Percentiles rank a stretch among this genome's conserved stretches.
These are phyloP conservation scores for Herminia tarsipennalis DNA, from an alignment of 2,888 invertebrate species.

Conservation along the genomic window DNA sequence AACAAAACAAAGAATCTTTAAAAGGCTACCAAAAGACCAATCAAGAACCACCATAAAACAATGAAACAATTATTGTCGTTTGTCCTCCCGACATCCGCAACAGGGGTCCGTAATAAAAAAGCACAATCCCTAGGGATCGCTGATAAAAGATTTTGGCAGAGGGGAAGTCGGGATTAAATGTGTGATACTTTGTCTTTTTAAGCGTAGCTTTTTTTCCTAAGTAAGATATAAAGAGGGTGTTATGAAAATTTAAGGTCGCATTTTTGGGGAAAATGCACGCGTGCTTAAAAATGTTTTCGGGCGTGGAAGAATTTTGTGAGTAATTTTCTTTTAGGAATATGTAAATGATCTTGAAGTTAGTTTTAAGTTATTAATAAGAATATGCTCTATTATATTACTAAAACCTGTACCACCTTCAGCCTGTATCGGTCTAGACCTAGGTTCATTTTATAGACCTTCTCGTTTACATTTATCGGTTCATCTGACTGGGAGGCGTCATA, in stretches of 20 bases:
- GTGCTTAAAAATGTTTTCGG: slow-evolving; percentile 12
- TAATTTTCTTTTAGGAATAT: no score
- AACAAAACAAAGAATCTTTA: slow-evolving; percentile 14
- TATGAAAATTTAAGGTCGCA: slow-evolving; percentile 40
- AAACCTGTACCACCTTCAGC: no score
- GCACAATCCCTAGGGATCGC: slow-evolving; percentile 68
- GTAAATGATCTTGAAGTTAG: no score
- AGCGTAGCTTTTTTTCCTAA: slow-evolving; percentile 59
- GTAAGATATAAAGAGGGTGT: slow-evolving; percentile 45
- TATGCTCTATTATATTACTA: no score
- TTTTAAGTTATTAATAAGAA: no score
- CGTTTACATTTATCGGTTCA: no score
- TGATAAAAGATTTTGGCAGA: slow-evolving; percentile 77
- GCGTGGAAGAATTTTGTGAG: slow-evolving; percentile 10
- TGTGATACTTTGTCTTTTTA: slow-evolving; percentile 80
- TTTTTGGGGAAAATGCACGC: slow-evolving; percentile 19
- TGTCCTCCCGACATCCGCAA: slow-evolving; percentile 48
- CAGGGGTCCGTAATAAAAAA: slow-evolving; percentile 62
- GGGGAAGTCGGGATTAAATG: slow-evolving; percentile 65
- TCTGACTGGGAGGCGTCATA: no score
- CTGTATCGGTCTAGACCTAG: no score
- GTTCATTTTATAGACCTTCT: no score
- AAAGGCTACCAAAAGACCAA: slow-evolving; percentile 25
- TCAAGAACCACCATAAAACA: slow-evolving; percentile 66
- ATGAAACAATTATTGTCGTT: slow-evolving; percentile 74